These are phyloP conservation scores for Bothrops jararaca DNA, from an alignment of 2,113 vertebrate species.

Conservation along the genomic window DNA sequence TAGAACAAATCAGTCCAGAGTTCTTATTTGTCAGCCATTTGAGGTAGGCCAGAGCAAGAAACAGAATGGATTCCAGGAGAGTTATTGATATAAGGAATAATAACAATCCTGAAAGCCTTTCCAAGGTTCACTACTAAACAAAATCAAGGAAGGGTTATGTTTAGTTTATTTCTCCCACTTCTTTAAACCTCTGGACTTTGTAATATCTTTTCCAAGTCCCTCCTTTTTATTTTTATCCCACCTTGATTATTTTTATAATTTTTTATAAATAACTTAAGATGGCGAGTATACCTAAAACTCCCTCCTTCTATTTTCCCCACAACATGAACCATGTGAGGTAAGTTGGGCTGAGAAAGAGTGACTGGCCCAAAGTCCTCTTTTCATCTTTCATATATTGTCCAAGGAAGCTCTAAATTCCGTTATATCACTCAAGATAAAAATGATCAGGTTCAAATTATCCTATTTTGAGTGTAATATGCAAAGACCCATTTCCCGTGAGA, in stretches of 20 bases:
- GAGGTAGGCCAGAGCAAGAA: neutral
- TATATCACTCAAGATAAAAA: neutral
- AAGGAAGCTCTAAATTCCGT: neutral
- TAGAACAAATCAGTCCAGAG: neutral
- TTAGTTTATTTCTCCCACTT: neutral
- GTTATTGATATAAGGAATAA: neutral
- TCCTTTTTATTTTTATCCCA: neutral
- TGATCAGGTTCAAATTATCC: neutral
- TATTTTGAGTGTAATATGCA: neutral
- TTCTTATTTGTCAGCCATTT: neutral
- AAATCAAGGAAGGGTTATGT: neutral
- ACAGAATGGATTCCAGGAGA: neutral
- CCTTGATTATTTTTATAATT: neutral
- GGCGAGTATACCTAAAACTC: neutral
- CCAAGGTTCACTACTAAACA: neutral
- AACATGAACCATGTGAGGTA: neutral
- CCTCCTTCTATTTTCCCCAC: neutral
- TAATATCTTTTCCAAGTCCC: neutral
- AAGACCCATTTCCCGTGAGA: neutral
- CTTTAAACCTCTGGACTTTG: neutral
- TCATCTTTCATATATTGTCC: neutral
- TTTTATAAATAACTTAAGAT: too few species aligned
- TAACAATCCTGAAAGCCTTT: neutral
- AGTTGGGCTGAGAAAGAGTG: neutral
- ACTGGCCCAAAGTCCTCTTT: neutral